These are phyloP conservation scores for Epirrhoe alternata DNA, from an alignment of 2,888 invertebrate species.

Conservation along the genomic window DNA sequence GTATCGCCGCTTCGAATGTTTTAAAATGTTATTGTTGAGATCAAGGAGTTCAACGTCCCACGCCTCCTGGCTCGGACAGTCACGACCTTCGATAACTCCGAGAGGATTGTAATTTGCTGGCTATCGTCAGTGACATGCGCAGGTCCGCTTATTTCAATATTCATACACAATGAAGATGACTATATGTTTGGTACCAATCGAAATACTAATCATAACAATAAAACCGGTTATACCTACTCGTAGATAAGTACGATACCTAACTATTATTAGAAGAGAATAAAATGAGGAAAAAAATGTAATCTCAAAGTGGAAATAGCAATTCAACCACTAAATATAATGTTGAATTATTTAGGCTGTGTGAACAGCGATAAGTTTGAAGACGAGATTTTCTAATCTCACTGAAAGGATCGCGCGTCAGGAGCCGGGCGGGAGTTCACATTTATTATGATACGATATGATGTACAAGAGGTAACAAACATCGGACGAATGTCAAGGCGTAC, in stretches of 20 bases:
- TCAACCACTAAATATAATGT: conserved; percentile 6
- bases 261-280: neutral
- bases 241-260: neutral
- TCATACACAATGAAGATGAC: conserved; percentile 14
- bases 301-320: conserved; percentile 7
- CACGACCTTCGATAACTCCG: conserved; percentile 64
- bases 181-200: neutral
- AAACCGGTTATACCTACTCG: neutral
- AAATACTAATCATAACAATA: neutral
- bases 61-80: conserved; percentile 38
- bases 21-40: conserved; percentile 20
- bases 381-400: conserved; percentile 28
- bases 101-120: conserved; percentile 47
- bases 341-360: conserved; percentile 20
- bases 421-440: neutral
- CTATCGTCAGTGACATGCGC: conserved; percentile 29
- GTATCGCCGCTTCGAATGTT: conserved; percentile 7
- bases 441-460: neutral
- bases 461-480: conserved; percentile 40
- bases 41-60: conserved; percentile 50
- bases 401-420: conserved; percentile 14
- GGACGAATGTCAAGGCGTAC: conserved; percentile 57
- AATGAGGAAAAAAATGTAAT: neutral
- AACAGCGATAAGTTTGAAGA: conserved; percentile 29
- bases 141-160: conserved; percentile 17